Percentiles rank a stretch among this genome's conserved stretches.
Conservation (phyloP, 2,797 vertebrate genomes). For the Phoeniculus purpureus region DNA sequence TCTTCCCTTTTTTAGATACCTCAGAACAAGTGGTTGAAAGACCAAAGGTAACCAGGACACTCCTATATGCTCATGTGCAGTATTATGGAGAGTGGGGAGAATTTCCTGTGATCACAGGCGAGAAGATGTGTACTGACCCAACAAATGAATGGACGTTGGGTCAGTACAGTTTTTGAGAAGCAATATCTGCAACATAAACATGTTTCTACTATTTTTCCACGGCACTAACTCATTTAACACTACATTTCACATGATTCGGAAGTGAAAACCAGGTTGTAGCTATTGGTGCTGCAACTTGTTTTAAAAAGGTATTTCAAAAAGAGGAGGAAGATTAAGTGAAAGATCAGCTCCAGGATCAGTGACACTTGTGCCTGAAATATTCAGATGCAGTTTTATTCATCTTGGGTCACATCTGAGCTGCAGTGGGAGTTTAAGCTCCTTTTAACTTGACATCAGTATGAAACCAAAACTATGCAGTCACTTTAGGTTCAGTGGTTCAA, state of each 20-base stretch:
- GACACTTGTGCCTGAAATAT: not conserved
- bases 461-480: conserved; percentile 14
- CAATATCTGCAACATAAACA: not conserved
- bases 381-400: not conserved
- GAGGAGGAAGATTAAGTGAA: not conserved
- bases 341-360: not conserved
- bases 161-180: not conserved
- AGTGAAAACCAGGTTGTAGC: not conserved
- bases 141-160: not conserved
- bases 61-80: not conserved
- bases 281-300: not conserved
- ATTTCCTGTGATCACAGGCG: not conserved
- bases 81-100: not conserved
- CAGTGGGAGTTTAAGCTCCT: not conserved
- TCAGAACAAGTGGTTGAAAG: not conserved
- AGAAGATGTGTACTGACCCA: not conserved
- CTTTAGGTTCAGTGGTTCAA: conserved; percentile 33
- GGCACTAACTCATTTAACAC: not conserved
- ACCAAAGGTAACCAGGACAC: not conserved
- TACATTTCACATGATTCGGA: not conserved
- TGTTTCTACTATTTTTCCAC: not conserved
- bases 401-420: not conserved
- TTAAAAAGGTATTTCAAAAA: not conserved
- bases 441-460: not conserved
- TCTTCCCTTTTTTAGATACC: not conserved